Evolutionary conservation across 2,888 invertebrate species (phyloP), one percentile per base, ranked within the genome.

Genomic region (Carcina quercana): DNA sequence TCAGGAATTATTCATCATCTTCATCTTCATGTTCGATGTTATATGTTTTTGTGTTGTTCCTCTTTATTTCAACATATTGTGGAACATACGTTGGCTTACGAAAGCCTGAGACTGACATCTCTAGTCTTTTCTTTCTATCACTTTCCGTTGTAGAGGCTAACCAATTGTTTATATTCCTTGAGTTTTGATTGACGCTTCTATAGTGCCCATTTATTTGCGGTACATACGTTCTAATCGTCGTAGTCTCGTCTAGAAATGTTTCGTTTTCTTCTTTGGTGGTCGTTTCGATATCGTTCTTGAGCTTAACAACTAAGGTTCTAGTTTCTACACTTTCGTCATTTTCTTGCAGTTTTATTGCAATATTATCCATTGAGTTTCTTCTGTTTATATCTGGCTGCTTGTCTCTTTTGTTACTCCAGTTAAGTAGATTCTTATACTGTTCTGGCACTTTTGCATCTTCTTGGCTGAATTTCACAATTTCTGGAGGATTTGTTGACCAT

Each of bases 171-270:
- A 68, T 49, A 20, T 50, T 60, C 38, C 47, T 50, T 1, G 55
- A 53, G 40, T 69, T 68, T 38, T 59, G 59, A 37, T 62, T 63
- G 8, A 67, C 48, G 39, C 60, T 73, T 50, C 79, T 63, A 27
- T 78, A 75, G 45, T 82, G 83, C 7, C 82, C 78, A 39, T 82
- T 83, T 28, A 73, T 69, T 50, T 72, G 78, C 3, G 78, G 79
- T 12, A 75, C 71, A 30, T 74, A 76, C 1, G 69, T 73, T 37
- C 56, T 54, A 14, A 43, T 40, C 20, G 53, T 57, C 4, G 59
- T 56, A 1, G 52, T 40, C 34, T 57, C 35, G 6, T 13, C n/a
- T 10, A 15, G 3, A 13, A 24, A 35, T 28, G 13, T 29, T 34
- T 7, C 33, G 28, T 30, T 28, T n/a, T n/a, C n/a, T 31, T 8